phyloP scores from a whole-genome alignment of 2,113 vertebrate genomes.

The Nansenia antarctica region DNA sequence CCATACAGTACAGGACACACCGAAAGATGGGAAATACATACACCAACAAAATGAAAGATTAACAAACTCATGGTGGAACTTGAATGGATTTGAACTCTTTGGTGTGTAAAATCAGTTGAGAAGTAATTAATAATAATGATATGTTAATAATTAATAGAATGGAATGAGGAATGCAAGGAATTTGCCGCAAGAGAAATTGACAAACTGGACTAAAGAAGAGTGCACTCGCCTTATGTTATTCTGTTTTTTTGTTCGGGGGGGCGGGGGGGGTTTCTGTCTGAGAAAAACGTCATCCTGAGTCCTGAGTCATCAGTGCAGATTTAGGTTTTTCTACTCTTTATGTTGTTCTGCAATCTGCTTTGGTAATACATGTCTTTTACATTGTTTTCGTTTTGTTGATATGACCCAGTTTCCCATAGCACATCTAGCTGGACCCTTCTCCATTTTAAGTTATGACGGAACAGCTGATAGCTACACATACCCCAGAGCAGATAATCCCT shows the following conservation, averaged over 20 bases:
- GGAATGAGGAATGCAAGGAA: conserved; percentile 49
- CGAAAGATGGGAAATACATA: conserved; percentile 19
- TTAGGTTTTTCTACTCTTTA: conserved; percentile 32
- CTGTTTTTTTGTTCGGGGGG: conserved; percentile 33
- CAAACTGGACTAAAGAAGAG: conserved; percentile 48
- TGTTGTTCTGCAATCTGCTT: conserved; percentile 32
- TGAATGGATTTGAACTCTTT: conserved; percentile 55
- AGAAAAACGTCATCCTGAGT: conserved; percentile 11
- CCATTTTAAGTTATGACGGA: conserved; percentile 25
- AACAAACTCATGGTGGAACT: conserved; percentile 45
- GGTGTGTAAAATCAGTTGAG: conserved; percentile 60
- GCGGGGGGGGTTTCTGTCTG: conserved; percentile 26
- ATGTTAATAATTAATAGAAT: conserved; percentile 48
- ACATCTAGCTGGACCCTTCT: conserved; percentile 17
- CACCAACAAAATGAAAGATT: conserved; percentile 42
- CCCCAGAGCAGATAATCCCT: conserved; percentile 17
- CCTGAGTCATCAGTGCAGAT: conserved; percentile 25
- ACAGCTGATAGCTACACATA: conserved; percentile 27
- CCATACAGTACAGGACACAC: conserved; percentile 37
- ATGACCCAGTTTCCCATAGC: conserved; percentile 24
- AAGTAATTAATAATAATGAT: conserved; percentile 44
- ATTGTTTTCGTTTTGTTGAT: conserved; percentile 21
- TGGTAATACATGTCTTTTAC: conserved; percentile 7
- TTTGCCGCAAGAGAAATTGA: conserved; percentile 61
- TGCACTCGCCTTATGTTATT: conserved; percentile 68